A percentile compares a stretch with the other conserved stretches of the same genome.
Evolutionary conservation across 30 jellyfish, hydroid and myxozoan genomes (phyloP).

Genomic region (Morbakka virulenta): DNA sequence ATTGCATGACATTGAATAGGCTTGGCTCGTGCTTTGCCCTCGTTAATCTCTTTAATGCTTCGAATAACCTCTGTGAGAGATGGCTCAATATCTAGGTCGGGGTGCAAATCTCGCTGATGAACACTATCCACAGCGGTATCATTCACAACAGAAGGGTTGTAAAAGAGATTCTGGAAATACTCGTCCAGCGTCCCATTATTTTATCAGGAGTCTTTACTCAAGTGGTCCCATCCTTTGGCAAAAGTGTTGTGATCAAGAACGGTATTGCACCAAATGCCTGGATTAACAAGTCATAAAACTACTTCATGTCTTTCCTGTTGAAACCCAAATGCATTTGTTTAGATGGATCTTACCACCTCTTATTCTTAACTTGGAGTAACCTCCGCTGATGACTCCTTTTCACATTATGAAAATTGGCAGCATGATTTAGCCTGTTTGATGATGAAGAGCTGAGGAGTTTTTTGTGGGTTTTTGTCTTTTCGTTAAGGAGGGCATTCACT

Average conservation of each 20-base stretch:
- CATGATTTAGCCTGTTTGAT: not conserved
- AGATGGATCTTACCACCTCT: not conserved
- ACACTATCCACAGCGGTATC: not conserved
- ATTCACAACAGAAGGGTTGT: not conserved
- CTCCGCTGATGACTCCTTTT: not conserved
- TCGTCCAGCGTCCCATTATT: not conserved
- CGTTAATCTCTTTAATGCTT: not conserved
- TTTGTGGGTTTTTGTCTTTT: not conserved
- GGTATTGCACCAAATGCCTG: not conserved
- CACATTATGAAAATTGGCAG: no score
- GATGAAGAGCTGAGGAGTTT: not conserved
- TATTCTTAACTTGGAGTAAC: not conserved
- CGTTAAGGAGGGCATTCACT: not conserved
- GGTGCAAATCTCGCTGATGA: not conserved
- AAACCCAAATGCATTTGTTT: not conserved
- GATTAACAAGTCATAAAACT: no score
- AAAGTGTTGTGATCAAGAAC: not conserved
- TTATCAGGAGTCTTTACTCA: not conserved
- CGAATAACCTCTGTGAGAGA: not conserved
- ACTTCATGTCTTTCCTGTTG: not conserved
- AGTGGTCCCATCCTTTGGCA: not conserved
- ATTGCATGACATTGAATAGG: no score
- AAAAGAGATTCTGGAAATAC: not conserved
- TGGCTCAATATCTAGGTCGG: not conserved
- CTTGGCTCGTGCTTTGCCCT: not conserved